These are phyloP conservation scores for Chrysolina oricalcia DNA, from an alignment of 2,888 invertebrate species.

Conservation along the genomic window DNA sequence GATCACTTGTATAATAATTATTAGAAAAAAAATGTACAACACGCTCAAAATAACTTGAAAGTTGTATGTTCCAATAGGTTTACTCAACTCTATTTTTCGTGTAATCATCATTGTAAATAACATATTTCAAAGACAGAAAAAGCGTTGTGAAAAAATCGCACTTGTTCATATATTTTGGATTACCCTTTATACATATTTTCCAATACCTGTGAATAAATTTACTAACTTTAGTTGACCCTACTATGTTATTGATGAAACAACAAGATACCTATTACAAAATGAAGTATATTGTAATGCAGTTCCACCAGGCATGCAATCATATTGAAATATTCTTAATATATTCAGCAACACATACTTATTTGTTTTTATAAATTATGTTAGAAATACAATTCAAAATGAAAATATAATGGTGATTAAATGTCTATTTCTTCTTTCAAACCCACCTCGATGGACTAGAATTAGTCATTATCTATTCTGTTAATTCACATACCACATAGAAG, in stretches of 20 bases:
- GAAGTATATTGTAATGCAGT: neutral
- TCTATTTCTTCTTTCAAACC: no score
- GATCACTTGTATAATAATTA: no score
- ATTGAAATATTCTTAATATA: neutral
- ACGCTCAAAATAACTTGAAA: neutral
- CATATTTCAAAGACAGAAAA: neutral
- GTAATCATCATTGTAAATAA: neutral
- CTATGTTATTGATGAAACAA: neutral
- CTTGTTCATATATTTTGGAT: neutral
- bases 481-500: no score
- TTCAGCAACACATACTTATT: neutral
- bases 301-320: neutral
- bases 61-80: no score
- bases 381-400: no score
- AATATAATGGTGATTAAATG: no score
- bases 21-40: neutral
- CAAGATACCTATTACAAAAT: neutral
- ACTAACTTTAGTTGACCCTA: neutral
- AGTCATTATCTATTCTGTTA: no score
- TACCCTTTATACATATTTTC: neutral
- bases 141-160: neutral
- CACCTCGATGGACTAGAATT: no score
- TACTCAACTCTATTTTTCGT: no score
- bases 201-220: slow-evolving; percentile 1
- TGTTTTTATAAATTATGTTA: neutral